phyloP scores from a whole-genome alignment of 64 coral and sea anemone genomes.

The Cladopsammia gracilis region DNA sequence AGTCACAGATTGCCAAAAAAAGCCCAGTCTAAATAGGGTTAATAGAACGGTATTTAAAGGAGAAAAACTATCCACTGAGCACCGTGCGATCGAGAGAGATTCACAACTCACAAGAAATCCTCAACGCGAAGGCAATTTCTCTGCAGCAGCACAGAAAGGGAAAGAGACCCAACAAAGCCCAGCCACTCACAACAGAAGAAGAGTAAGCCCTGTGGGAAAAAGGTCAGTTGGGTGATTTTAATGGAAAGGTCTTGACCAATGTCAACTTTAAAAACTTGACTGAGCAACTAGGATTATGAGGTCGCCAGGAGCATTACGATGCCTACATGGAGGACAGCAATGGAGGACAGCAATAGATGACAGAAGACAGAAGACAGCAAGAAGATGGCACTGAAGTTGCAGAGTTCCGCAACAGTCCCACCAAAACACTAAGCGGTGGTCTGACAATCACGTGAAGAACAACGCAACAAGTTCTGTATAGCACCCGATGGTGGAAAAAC shows the following conservation, averaged over 20 bases:
- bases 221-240: conserved; percentile 55
- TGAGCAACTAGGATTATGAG: conserved; percentile 19
- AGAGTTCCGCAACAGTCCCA: conserved; percentile 39
- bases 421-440: conserved; percentile 64
- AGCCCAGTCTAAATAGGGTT: too few species aligned
- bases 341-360: not conserved
- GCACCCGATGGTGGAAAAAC: conserved; percentile 45
- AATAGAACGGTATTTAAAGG: too few species aligned
- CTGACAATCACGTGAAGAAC: conserved; percentile 22
- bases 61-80: too few species aligned
- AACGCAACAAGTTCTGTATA: conserved; percentile 53
- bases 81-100: too few species aligned
- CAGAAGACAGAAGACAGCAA: too few species aligned
- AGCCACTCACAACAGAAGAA: conserved; percentile 22
- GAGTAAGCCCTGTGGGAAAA: conserved; percentile 46
- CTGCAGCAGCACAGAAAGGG: conserved; percentile 21
- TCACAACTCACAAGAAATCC: too few species aligned
- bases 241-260: conserved; percentile 44
- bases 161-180: conserved; percentile 50
- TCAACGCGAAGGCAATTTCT: conserved; percentile 32
- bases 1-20: too few species aligned
- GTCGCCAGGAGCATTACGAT: not conserved
- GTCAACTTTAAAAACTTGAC: conserved; percentile 35
- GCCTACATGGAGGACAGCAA: conserved; percentile 1
- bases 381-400: conserved; percentile 55